Evolutionary conservation across 2,888 invertebrate genomes (phyloP), one percentile per base, ranked within the genome.

Genomic region (Oscheius sp.): DNA sequence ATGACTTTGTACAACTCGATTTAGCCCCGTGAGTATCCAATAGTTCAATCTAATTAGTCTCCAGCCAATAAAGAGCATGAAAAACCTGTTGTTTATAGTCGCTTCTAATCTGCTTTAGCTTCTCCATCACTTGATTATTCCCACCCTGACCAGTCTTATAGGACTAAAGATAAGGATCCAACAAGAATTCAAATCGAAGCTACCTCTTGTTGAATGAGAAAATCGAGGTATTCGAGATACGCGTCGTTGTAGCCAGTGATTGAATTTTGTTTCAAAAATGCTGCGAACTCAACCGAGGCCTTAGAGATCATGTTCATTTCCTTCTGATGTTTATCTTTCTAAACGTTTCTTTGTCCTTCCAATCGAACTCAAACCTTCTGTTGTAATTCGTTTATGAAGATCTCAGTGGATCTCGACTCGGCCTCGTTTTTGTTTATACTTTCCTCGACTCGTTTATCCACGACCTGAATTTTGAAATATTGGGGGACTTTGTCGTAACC

Each of bases 141-240:
- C 0, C 29, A 31, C 53, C 53, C 12, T 53, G 27, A 31, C 12
- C 27, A 8, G 10, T 53, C 20, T 55, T 17, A 20, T 20, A 8
- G 33, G 15, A n/a, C 42, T 42, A 20, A 42, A 42, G 20, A 1
- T n/a, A n/a, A n/a, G n/a, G n/a, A n/a, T n/a, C n/a, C n/a, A n/a
- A n/a, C n/a, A n/a, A n/a, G n/a, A n/a, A 3, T 42, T 17, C 31
- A 5, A 2, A 12, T 1, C 3, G 20, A 37, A 37, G 20, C 6
- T 61, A 65, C 65, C 37, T 52, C 72, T 39, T 73, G 34, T 15
- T 45, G 25, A 15, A 75, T 75, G n/a, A 55, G 23, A 31, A 53
- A 45, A 20, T 74, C 55, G 17, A 75, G 39, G 48, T 73, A 73
- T 53, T 67, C 64, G 23, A 45, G 48, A 48, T 70, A 69, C n/a